Evolutionary conservation across 2,113 vertebrate species (phyloP), one percentile per base, ranked within the genome.

Genomic region (Corythaeola cristata): DNA sequence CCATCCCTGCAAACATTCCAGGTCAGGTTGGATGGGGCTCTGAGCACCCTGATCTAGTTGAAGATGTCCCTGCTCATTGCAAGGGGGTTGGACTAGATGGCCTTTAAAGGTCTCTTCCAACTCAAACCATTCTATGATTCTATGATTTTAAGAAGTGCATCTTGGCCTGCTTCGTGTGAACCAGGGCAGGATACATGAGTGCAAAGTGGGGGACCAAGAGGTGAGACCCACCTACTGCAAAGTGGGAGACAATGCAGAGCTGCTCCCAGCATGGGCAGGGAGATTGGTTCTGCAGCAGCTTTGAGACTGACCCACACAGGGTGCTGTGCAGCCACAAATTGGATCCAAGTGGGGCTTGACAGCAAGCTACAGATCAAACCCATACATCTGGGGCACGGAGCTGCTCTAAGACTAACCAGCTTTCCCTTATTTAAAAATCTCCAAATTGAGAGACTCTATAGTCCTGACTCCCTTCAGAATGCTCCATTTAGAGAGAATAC

Each of bases 321-420:
- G 5, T 82, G 37, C 37, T 67, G 21, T 45, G 69, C 18, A 47
- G 39, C 14, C 50, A 49, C 0, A 0, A 66, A 7, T 0, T 17
- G 26, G 17, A 53, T 45, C 69, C 81, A 20, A 84, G 37, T 12
- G 4, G 16, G n/a, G 32, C 37, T 82, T 85, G 47, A 50, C 28
- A 93, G 32, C 33, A 60, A 71, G 21, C 13, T 78, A 3, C 32
- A 78, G 58, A 45, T 66, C 77, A 72, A 76, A 64, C 21, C 22
- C 24, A 49, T 69, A 45, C 37, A 30, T 52, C 27, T 76, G 66
- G 50, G 73, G 19, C 10, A 15, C 12, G 27, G 58, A 76, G 27
- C 24, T 53, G 6, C 41, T 76, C 30, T 64, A 35, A 73, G 44
- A 56, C 47, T 75, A 47, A 71, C 21, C n/a, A 73, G 30, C 26